Base-by-base conservation (phyloP, 1,140 invertebrate genomes). In the Hylaeus volcanicus region DNA sequence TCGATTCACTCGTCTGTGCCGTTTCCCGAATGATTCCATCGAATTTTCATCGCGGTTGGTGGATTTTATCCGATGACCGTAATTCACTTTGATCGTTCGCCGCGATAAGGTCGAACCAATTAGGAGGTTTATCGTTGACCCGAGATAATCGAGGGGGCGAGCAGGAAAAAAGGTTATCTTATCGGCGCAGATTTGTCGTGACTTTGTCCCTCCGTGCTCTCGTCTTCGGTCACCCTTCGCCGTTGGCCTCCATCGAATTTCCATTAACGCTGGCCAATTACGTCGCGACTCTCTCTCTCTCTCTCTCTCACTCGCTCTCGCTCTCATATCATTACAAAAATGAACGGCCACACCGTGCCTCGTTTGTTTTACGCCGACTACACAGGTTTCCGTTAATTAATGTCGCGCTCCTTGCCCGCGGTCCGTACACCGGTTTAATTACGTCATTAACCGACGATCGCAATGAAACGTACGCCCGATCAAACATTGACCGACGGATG, bases 351-450 rank as follows among this genome's bases (percentile, higher is more conserved):
- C 6, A 0, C 9, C 26, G 5, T 5, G 9, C 8, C 15, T 11
- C 69, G 41, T 45, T 72, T 53, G 12, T 74, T 37, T 14, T 26
- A 56, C 51, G 61, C 39, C 39, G n/a, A 39, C 26, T 43, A 26
- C n/a, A 45, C 56, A 56, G 51, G 66, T 61, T 53, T 43, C 11
- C 51, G 75, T 85, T 82, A 85, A 86, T 86, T 86, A 86, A 75
- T 72, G 48, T 37, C 53, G 26, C 14, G 26, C 58, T 82, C 72
- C 78, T 75, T 79, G 77, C 58, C 41, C 41, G 55, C 43, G 9
- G 11, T 5, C 63, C 51, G 9, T 15, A 39, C 41, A 53, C 53
- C 43, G 37, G 70, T 74, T 86, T 85, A 86, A 86, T 85, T 78
- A 82, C 61, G 26, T 12, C 53, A 79, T 82, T 79, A 82, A 77